Percentiles rank a stretch among this genome's conserved stretches.
These are phyloP conservation scores for Drosophila peninsularis DNA, from an alignment of 2,888 invertebrate species.

Conservation along the genomic window DNA sequence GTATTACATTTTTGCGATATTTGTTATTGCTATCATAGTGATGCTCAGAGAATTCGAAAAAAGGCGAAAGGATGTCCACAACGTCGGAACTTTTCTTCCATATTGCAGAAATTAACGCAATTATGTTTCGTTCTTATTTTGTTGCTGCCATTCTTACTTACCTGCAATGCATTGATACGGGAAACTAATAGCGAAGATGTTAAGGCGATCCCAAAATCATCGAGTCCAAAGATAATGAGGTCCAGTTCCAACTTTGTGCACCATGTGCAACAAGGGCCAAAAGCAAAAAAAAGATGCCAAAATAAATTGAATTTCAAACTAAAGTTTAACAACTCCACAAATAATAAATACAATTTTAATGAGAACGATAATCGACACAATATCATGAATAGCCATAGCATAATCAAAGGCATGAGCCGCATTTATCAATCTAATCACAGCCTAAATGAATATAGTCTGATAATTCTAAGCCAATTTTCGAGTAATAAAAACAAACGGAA, in stretches of 20 bases:
- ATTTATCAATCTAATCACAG: constrained; percentile 21
- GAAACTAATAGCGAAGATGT: constrained; percentile 38
- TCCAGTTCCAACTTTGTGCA: background rate
- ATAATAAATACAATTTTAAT: background rate
- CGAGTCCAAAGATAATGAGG: constrained; percentile 3
- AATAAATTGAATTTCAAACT: background rate
- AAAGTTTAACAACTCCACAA: background rate
- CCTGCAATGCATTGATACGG: constrained; percentile 33
- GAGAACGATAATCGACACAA: constrained; percentile 1
- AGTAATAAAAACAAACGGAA: background rate
- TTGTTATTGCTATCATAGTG: background rate
- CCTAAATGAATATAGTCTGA: constrained; percentile 61
- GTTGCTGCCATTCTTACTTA: constrained; percentile 48
- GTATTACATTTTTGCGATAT: background rate
- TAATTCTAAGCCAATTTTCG: constrained; percentile 54
- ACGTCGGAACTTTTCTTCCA: constrained; percentile 1
- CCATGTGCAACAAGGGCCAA: background rate
- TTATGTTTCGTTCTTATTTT: constrained; percentile 56
- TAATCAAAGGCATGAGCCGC: constrained; percentile 10
- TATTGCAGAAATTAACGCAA: constrained; percentile 40
- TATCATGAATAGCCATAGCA: constrained; percentile 9
- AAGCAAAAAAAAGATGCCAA: constrained; percentile 5
- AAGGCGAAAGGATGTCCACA: background rate
- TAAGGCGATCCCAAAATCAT: constrained; percentile 7
- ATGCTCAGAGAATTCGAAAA: background rate